Percentiles rank a stretch among this genome's conserved stretches.
phyloP scores from a whole-genome alignment of 2,113 vertebrate species.

The Calyptommatus sinebrachiatus region DNA sequence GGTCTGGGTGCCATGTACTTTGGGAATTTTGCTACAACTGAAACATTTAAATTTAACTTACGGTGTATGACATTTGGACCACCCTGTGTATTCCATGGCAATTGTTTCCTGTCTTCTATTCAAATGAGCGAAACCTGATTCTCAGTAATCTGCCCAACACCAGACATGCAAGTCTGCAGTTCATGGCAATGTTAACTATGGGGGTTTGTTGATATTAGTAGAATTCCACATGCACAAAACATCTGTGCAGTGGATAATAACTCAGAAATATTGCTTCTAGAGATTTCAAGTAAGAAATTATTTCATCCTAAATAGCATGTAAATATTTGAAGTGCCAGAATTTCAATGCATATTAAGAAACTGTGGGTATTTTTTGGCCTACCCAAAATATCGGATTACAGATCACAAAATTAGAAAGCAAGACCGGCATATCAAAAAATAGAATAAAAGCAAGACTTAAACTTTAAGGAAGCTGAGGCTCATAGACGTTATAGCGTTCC shows the following conservation, averaged over 20 bases:
- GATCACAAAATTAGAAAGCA: too few species aligned
- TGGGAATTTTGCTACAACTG: conserved; percentile 11
- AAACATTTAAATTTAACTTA: conserved; percentile 24
- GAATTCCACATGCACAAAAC: not conserved
- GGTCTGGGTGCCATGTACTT: not conserved
- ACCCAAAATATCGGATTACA: too few species aligned
- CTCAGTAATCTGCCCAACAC: not conserved
- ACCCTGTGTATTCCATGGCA: not conserved
- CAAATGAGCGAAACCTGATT: not conserved
- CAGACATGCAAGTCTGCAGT: not conserved
- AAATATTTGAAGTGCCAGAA: not conserved
- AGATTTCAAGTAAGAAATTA: not conserved
- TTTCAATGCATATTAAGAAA: not conserved
- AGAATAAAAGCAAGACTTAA: too few species aligned
- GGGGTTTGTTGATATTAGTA: not conserved
- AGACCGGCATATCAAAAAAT: too few species aligned
- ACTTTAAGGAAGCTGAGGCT: too few species aligned
- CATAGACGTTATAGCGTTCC: too few species aligned
- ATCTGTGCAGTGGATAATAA: conserved; percentile 3
- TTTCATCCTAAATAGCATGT: not conserved
- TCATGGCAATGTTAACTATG: not conserved
- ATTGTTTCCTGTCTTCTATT: not conserved
- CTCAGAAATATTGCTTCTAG: not conserved
- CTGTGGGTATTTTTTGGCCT: not conserved
- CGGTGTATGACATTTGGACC: conserved; percentile 12